Percentiles rank a stretch among this genome's conserved stretches.
These are phyloP conservation scores for Sminthopsis crassicaudata DNA, from an alignment of 2,113 vertebrate species.

Conservation along the genomic window DNA sequence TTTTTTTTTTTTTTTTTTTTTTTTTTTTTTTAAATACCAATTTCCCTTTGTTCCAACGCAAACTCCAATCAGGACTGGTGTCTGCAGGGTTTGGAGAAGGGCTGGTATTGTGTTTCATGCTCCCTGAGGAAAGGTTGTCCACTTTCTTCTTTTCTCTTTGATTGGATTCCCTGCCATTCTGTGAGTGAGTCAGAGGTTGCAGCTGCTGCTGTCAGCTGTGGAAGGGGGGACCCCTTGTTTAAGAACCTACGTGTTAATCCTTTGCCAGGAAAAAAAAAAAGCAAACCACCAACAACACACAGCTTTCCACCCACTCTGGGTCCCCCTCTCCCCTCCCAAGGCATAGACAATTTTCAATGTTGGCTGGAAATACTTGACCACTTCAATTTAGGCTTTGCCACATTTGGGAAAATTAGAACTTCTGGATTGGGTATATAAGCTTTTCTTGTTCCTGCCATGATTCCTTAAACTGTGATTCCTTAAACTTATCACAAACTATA, in stretches of 20 bases:
- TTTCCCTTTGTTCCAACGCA: constrained; percentile 85
- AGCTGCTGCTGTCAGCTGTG: constrained; percentile 87
- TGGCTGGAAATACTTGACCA: neutral
- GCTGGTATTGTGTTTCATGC: constrained; percentile 84
- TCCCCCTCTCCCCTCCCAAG: constrained; percentile 5
- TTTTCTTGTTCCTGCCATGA: neutral
- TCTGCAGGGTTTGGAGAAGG: constrained; percentile 84
- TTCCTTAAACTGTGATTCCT: neutral
- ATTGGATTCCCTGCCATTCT: constrained; percentile 88
- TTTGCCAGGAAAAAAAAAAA: constrained; percentile 56
- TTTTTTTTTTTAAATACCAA: constrained; percentile 85
- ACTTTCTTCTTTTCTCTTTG: constrained; percentile 85
- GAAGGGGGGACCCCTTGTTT: constrained; percentile 82
- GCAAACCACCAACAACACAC: constrained; percentile 26
- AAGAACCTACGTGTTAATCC: constrained; percentile 82
- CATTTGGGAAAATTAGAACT: neutral
- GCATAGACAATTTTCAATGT: neutral
- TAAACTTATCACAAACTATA: neutral
- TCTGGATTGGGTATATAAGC: neutral
- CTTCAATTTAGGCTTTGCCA: neutral
- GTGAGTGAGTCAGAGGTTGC: constrained; percentile 82
- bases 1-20: constrained; percentile 83
- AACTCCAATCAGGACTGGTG: constrained; percentile 84
- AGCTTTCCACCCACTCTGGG: neutral
- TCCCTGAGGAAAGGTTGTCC: constrained; percentile 86